Evolutionary conservation across 37 sponge, comb jelly and placozoan species (phyloP).

Genomic region (Tethya wilhelma): DNA sequence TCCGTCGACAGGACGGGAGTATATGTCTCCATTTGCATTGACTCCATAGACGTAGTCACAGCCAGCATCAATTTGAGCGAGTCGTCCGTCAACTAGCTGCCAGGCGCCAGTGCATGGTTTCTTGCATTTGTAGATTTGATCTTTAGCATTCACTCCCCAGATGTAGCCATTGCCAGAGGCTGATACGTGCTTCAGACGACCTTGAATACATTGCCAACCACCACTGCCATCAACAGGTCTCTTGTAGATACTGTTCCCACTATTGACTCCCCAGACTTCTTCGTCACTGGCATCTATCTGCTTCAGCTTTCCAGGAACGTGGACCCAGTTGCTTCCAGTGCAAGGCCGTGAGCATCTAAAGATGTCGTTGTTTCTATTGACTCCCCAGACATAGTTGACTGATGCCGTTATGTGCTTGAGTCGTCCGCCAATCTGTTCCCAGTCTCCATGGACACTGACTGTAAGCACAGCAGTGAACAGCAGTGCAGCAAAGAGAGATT

Average conservation of each 20-base stretch:
- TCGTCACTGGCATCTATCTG: constrained; percentile 61
- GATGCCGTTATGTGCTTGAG: constrained; percentile 56
- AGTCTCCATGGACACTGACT: constrained; percentile 18
- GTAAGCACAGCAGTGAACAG: too few species aligned
- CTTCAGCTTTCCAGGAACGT: constrained; percentile 21
- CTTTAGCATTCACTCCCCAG: constrained; percentile 51
- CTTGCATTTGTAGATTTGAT: constrained; percentile 70
- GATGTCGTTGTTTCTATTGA: constrained; percentile 37
- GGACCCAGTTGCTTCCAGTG: constrained; percentile 31
- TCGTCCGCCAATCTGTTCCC: constrained; percentile 42
- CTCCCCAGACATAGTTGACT: constrained; percentile 69
- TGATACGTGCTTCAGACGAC: constrained; percentile 56
- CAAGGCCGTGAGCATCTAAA: constrained; percentile 41
- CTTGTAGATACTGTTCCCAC: constrained; percentile 9
- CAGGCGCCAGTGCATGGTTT: constrained; percentile 66
- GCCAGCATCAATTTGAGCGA: constrained; percentile 57
- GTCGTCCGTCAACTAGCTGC: constrained; percentile 20
- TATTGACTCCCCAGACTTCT: constrained; percentile 64
- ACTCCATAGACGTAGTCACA: constrained; percentile 62
- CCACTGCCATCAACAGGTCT: constrained; percentile 62
- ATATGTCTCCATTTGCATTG: constrained; percentile 9
- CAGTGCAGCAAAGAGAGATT: too few species aligned
- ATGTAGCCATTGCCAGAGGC: constrained; percentile 82
- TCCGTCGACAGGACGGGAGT: constrained; percentile 53
- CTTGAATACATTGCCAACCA: constrained; percentile 40